phyloP scores from a whole-genome alignment of 2,888 invertebrate species.

The Cephus rjabovi region DNA sequence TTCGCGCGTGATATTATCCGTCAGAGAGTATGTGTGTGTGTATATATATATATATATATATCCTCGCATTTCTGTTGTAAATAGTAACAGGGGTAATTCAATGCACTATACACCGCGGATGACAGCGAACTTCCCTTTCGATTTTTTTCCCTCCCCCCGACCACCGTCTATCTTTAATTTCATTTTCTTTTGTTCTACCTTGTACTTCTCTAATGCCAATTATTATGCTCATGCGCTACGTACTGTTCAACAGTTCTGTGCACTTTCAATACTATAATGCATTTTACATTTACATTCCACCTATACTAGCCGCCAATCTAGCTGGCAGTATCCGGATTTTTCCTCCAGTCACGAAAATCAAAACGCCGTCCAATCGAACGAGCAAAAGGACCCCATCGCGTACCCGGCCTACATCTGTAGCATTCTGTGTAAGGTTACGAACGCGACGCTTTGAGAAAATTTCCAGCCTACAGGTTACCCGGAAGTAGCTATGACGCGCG shows the following conservation, averaged over 20 bases:
- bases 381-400: neutral
- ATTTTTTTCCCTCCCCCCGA: neutral
- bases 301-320: constrained; percentile 16
- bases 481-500: neutral
- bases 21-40: constrained; percentile 30
- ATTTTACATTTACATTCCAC: constrained; percentile 10
- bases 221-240: neutral
- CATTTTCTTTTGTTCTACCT: neutral
- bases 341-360: neutral
- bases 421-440: neutral
- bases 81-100: neutral
- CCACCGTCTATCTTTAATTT: neutral
- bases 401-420: neutral
- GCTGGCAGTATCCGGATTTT: neutral
- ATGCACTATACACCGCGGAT: neutral
- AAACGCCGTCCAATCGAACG: neutral
- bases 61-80: neutral
- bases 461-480: neutral
- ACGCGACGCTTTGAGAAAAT: neutral
- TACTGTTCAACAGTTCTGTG: constrained; percentile 20
- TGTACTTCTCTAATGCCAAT: neutral
- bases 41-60: neutral
- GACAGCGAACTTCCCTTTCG: neutral
- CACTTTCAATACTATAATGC: constrained; percentile 18
- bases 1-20: constrained; percentile 29